These are phyloP conservation scores for Tinea trinotella DNA, from an alignment of 2,888 invertebrate species.

Conservation along the genomic window DNA sequence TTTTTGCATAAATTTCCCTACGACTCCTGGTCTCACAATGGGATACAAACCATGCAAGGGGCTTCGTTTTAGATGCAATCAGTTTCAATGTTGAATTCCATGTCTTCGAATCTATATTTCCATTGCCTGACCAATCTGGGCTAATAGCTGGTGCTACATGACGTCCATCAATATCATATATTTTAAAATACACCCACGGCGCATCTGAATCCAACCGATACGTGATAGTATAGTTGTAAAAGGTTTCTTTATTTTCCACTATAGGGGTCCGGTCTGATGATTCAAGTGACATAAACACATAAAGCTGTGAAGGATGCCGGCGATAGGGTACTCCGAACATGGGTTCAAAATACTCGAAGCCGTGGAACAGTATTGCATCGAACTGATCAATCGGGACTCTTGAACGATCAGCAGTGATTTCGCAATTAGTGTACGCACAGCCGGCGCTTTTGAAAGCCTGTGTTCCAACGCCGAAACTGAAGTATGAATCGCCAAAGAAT, in stretches of 20 bases:
- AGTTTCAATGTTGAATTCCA: slow-evolving; percentile 17
- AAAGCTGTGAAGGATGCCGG: slow-evolving; percentile 51
- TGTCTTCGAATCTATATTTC: not conserved
- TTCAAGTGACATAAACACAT: slow-evolving; percentile 64
- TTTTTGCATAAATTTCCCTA: slow-evolving; percentile 53
- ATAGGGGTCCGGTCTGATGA: slow-evolving; percentile 35
- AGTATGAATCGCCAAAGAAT: slow-evolving; percentile 40
- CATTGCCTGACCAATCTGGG: slow-evolving; percentile 29
- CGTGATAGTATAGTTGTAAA: slow-evolving; percentile 73
- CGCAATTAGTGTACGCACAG: slow-evolving; percentile 53
- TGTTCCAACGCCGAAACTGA: slow-evolving; percentile 43
- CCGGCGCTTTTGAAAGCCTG: slow-evolving; percentile 35
- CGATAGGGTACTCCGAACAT: slow-evolving; percentile 35
- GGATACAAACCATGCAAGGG: slow-evolving; percentile 72
- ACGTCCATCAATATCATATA: slow-evolving; percentile 33
- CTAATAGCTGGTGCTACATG: slow-evolving; percentile 34
- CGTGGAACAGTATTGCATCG: slow-evolving; percentile 69
- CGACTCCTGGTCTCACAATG: slow-evolving; percentile 58
- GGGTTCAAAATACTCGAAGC: slow-evolving; percentile 41
- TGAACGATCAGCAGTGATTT: slow-evolving; percentile 43
- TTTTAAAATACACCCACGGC: slow-evolving; percentile 45
- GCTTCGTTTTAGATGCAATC: slow-evolving; percentile 44
- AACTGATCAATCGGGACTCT: slow-evolving; percentile 43
- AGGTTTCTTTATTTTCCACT: slow-evolving; percentile 33
- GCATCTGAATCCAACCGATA: slow-evolving; percentile 68